phyloP scores from a whole-genome alignment of 2,113 vertebrate genomes.

The Rostratula benghalensis region DNA sequence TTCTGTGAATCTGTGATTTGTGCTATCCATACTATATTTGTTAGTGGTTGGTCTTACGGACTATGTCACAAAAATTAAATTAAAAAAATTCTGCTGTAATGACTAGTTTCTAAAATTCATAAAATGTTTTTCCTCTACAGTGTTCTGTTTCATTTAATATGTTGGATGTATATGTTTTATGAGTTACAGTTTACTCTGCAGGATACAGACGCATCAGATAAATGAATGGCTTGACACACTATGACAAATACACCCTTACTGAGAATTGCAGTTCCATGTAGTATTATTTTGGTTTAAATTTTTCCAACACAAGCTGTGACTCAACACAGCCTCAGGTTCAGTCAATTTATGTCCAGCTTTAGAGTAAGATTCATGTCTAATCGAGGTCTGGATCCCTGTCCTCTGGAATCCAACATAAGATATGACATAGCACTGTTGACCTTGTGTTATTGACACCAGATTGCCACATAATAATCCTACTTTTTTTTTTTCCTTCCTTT shows the following conservation, averaged over 20 bases:
- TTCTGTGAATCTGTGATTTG: neutral
- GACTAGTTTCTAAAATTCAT: neutral
- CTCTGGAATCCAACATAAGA: neutral
- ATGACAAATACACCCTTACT: neutral
- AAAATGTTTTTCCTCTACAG: neutral
- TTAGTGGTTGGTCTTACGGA: neutral
- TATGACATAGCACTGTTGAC: neutral
- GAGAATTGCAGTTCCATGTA: neutral
- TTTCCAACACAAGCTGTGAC: neutral
- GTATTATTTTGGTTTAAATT: neutral
- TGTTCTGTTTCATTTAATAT: neutral
- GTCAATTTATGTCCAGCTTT: neutral
- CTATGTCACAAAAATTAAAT: neutral
- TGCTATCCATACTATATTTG: neutral
- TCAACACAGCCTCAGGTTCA: neutral
- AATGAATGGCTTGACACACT: accelerated
- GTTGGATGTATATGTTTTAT: neutral
- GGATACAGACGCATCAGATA: neutral
- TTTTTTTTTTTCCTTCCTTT: neutral
- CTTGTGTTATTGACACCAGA: neutral
- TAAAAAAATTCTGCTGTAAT: neutral
- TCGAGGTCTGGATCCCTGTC: neutral
- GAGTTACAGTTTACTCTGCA: neutral
- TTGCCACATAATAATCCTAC: neutral
- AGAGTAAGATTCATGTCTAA: neutral